Percentiles rank a stretch among this genome's conserved stretches.
Conservation (phyloP, 1,140 invertebrate species). For the Parasteatoda tepidariorum region DNA sequence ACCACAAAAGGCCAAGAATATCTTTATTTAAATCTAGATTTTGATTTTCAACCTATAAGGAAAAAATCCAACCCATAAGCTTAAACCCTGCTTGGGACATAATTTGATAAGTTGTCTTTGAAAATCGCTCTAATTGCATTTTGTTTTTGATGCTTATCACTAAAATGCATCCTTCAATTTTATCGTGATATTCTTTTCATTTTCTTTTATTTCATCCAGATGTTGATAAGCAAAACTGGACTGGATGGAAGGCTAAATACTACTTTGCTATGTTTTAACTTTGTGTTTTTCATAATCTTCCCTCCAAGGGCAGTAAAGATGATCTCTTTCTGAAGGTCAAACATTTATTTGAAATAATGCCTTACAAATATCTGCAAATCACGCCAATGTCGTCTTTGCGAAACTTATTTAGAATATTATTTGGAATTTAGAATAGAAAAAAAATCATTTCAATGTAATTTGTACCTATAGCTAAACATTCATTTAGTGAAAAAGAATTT, state of each 20-base stretch:
- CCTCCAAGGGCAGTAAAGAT: background rate
- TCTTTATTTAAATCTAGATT: background rate
- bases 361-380: background rate
- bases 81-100: background rate
- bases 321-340: background rate
- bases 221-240: slow-evolving; percentile 1
- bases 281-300: background rate
- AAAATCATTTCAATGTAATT: slow-evolving; percentile 10
- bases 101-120: background rate
- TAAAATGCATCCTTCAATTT: background rate
- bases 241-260: background rate
- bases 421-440: too few relatives aligned
- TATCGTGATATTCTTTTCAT: background rate
- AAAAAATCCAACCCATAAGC: background rate
- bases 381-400: background rate
- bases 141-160: background rate
- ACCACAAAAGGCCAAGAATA: background rate
- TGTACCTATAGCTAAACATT: background rate
- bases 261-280: background rate
- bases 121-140: background rate
- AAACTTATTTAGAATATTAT: background rate
- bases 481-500: background rate
- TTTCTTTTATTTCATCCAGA: background rate
- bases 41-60: background rate
- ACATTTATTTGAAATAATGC: background rate